A percentile compares a stretch with the other conserved stretches of the same genome.
Conservation (phyloP, 2,113 vertebrate species). For the Desmodus rotundus region DNA sequence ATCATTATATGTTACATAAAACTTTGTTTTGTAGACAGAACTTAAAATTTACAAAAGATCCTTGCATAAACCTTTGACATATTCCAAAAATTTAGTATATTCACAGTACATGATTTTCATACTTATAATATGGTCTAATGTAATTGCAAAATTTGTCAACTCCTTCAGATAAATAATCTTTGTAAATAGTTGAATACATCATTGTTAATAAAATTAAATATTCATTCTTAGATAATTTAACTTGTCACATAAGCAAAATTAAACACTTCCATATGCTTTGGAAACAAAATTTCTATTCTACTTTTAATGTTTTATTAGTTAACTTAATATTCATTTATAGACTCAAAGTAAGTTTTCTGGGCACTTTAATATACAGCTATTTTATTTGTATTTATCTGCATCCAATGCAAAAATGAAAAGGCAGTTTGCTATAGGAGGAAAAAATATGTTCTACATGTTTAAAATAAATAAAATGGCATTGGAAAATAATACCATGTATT, state of each 20-base stretch:
- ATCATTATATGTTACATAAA: not conserved
- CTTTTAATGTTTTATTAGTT: not conserved
- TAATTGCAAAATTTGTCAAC: not conserved
- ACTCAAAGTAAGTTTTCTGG: not conserved
- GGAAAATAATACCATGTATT: not conserved
- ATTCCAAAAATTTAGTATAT: not conserved
- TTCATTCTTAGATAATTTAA: not conserved
- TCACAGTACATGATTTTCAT: not conserved
- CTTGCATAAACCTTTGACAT: not conserved
- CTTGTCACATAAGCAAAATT: not conserved
- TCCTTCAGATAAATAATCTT: not conserved
- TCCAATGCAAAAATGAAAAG: not conserved
- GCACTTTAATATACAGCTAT: not conserved
- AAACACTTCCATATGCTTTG: not conserved
- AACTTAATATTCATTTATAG: not conserved
- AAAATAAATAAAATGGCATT: not conserved
- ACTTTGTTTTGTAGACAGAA: not conserved
- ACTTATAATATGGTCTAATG: not conserved
- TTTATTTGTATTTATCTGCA: not conserved
- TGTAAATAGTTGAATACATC: not conserved
- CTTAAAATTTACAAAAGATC: not conserved
- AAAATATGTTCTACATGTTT: not conserved
- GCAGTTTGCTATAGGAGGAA: not conserved
- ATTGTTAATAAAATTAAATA: not conserved
- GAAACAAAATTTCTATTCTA: not conserved